Evolutionary conservation across 2,888 invertebrate species (phyloP).

Genomic region (Hoplodrina ambigua): DNA sequence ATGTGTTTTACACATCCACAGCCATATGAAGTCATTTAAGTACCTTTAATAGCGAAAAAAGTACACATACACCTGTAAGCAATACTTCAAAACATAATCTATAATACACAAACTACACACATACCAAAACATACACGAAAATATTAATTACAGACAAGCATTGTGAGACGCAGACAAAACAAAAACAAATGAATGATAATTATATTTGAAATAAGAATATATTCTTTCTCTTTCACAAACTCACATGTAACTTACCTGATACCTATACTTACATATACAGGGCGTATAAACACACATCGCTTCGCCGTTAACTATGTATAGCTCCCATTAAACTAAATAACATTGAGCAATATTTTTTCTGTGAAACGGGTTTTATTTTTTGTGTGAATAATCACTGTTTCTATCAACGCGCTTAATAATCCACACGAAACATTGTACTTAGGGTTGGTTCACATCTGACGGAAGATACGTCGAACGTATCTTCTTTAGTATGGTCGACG

Average conservation of each 20-base stretch:
- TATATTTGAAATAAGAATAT: neutral
- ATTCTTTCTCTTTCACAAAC: neutral
- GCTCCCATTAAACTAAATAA: too few relatives aligned
- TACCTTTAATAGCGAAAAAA: conserved; percentile 5
- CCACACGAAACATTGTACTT: too few relatives aligned
- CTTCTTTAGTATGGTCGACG: too few relatives aligned
- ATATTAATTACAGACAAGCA: neutral
- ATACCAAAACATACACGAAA: neutral
- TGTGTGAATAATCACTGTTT: too few relatives aligned
- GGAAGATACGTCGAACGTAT: too few relatives aligned
- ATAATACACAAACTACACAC: neutral
- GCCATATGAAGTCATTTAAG: conserved; percentile 38
- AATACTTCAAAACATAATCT: neutral
- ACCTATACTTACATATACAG: too few relatives aligned
- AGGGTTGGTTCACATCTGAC: too few relatives aligned
- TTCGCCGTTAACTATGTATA: too few relatives aligned
- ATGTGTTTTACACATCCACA: neutral
- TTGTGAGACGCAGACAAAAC: conserved; percentile 11
- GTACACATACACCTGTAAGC: conserved; percentile 2
- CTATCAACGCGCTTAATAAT: too few relatives aligned
- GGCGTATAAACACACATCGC: too few relatives aligned
- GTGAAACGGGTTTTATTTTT: too few relatives aligned
- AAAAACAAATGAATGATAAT: conserved; percentile 3
- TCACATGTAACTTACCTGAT: neutral
- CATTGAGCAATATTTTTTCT: too few relatives aligned